Evolutionary conservation across 2,797 vertebrate genomes (phyloP).

Genomic region (Emys orbicularis): DNA sequence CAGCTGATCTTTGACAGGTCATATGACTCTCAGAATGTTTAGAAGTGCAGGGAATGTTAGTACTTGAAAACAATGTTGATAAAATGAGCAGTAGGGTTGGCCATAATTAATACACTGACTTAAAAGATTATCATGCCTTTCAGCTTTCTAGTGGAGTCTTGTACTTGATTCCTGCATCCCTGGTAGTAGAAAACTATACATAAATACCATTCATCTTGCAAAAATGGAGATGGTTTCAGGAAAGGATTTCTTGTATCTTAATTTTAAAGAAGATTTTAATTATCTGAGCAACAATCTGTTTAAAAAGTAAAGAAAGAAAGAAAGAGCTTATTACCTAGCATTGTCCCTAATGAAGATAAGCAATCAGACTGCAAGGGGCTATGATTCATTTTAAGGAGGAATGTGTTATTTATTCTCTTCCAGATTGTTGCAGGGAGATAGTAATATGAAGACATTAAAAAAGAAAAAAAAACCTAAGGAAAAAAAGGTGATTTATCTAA

Average conservation of each 20-base stretch:
- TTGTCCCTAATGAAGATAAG: not conserved
- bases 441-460: not conserved
- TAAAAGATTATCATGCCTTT: conserved; percentile 8
- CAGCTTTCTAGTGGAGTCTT: not conserved
- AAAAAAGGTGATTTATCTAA: not conserved
- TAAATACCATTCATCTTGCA: not conserved
- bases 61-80: not conserved
- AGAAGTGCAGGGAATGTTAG: conserved; percentile 12
- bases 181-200: not conserved
- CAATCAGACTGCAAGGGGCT: not conserved
- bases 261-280: conserved; percentile 53
- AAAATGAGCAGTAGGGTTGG: not conserved
- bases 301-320: not conserved
- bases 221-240: not conserved
- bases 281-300: conserved; percentile 22
- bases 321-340: conserved; percentile 18
- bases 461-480: not conserved
- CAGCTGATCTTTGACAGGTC: not conserved
- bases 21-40: not conserved
- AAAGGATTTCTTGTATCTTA: not conserved
- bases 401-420: not conserved
- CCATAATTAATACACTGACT: not conserved
- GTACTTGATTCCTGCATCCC: not conserved
- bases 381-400: not conserved
- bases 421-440: not conserved